Evolutionary conservation across 2,797 vertebrate genomes (phyloP).

Genomic region (Poecilia velifera): DNA sequence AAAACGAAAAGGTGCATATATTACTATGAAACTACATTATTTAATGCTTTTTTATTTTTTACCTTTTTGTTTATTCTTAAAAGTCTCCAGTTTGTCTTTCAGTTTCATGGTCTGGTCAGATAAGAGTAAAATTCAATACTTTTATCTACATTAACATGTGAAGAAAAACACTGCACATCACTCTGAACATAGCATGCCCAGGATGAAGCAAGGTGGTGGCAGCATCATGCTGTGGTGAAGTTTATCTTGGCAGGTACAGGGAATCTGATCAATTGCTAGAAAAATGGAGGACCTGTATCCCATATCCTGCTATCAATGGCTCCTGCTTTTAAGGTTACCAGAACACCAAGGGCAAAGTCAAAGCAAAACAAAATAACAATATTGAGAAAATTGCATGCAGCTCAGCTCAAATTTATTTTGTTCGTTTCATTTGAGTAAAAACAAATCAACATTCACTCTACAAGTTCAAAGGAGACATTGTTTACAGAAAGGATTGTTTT

Average conservation of each 20-base stretch:
- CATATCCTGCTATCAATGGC: neutral
- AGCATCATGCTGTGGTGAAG: neutral
- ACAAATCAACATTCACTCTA: neutral
- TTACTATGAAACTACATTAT: neutral
- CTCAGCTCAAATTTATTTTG: neutral
- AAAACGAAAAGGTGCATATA: neutral
- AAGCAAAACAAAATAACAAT: neutral
- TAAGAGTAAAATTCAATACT: neutral
- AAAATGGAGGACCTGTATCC: neutral
- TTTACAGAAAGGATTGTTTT: slow-evolving; percentile 47
- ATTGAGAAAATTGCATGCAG: neutral
- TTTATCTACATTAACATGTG: neutral
- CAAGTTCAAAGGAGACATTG: slow-evolving; percentile 2
- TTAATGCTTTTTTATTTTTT: neutral
- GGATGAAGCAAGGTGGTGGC: neutral
- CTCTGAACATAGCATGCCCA: neutral
- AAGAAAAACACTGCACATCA: neutral
- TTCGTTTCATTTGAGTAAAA: neutral
- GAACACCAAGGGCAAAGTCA: neutral
- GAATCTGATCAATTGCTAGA: neutral
- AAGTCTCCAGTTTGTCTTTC: neutral
- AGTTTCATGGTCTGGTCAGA: neutral
- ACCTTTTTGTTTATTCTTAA: neutral
- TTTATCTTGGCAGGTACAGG: neutral
- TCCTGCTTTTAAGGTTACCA: neutral